phyloP scores from a whole-genome alignment of 2,888 invertebrate species.

The Xestia c-nigrum region DNA sequence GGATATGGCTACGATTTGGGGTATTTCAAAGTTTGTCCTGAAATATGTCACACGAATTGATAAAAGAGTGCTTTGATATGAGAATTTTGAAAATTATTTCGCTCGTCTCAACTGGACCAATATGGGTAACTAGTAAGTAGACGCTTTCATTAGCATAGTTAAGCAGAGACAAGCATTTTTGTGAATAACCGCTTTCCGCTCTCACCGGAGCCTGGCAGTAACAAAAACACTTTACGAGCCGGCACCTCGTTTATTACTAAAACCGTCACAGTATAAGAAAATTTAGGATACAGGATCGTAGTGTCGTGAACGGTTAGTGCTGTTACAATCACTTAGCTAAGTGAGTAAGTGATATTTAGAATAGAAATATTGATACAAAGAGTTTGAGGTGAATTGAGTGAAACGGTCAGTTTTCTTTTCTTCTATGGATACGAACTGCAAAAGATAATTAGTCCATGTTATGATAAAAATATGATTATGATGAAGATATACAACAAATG shows the following conservation, averaged over 20 bases:
- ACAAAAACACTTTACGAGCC: conserved; percentile 85
- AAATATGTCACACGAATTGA: not conserved
- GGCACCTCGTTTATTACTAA: conserved; percentile 87
- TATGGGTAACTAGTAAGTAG: not conserved
- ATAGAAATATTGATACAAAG: not conserved
- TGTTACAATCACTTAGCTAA: conserved; percentile 25
- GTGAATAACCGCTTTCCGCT: conserved; percentile 25
- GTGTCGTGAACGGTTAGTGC: conserved; percentile 68
- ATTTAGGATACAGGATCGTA: conserved; percentile 78
- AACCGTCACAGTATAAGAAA: conserved; percentile 81
- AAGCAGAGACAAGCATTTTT: not conserved
- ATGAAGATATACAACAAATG: not conserved
- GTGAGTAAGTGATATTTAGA: conserved; percentile 17
- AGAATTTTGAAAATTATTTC: not conserved
- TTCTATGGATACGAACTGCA: not conserved
- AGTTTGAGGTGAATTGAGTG: not conserved
- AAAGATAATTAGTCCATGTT: not conserved
- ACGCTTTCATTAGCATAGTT: too few species aligned
- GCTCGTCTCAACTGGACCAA: not conserved
- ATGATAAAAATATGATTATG: too few species aligned
- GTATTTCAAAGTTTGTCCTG: not conserved
- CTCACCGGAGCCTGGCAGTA: conserved; percentile 26
- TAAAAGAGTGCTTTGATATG: not conserved
- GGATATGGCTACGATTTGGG: not conserved
- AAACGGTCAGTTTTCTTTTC: not conserved